Evolutionary conservation across 1,140 invertebrate genomes (phyloP).

Genomic region (Lithobius niger): DNA sequence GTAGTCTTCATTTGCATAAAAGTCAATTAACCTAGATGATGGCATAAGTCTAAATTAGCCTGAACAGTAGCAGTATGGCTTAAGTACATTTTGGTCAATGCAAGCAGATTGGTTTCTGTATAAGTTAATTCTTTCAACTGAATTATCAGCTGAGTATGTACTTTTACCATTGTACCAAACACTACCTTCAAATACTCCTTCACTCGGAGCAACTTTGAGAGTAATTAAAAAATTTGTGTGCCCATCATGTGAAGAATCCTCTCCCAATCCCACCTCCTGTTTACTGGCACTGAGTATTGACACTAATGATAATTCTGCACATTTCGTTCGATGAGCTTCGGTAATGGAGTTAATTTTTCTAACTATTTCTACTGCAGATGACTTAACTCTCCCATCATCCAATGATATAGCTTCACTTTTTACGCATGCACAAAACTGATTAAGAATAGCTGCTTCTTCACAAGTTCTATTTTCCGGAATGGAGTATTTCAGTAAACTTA

Average conservation of each 20-base stretch:
- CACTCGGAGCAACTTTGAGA: not conserved
- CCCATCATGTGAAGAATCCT: constrained; percentile 39
- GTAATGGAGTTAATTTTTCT: constrained; percentile 31
- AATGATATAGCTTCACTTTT: constrained; percentile 25
- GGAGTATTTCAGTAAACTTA: constrained; percentile 26
- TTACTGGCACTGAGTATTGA: not conserved
- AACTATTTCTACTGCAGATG: constrained; percentile 27
- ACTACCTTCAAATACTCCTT: constrained; percentile 37
- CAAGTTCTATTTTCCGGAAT: constrained; percentile 31
- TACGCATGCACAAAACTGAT: constrained; percentile 43
- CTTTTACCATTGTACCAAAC: constrained; percentile 25
- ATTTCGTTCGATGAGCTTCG: constrained; percentile 19
- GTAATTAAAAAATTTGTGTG: not conserved
- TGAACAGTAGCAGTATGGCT: constrained; percentile 37
- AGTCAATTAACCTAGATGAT: too few species aligned
- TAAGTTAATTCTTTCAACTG: constrained; percentile 41
- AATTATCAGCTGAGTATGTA: constrained; percentile 35
- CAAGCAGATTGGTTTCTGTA: constrained; percentile 42
- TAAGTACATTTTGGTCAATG: constrained; percentile 36
- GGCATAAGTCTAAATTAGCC: not conserved
- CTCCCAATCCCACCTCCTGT: constrained; percentile 39
- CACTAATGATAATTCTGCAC: constrained; percentile 18
- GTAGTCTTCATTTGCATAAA: too few species aligned
- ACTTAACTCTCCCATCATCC: constrained; percentile 12
- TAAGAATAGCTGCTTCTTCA: constrained; percentile 33